These are phyloP conservation scores for Dermatemys mawii DNA, from an alignment of 2,113 vertebrate species.

Conservation along the genomic window DNA sequence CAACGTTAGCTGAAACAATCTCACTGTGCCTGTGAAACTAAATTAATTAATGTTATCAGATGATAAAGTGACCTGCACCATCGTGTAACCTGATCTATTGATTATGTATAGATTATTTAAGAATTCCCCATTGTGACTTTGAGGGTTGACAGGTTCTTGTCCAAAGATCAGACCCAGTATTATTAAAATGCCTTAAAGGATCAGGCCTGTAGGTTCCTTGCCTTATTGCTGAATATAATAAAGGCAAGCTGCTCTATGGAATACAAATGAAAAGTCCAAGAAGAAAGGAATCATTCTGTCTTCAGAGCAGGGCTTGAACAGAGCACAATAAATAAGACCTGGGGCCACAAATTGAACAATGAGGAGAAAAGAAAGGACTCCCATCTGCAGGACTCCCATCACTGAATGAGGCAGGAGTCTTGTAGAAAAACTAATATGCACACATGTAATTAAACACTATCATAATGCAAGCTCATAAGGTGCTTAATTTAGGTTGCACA, in stretches of 20 bases:
- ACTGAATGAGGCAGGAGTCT: fast-evolving
- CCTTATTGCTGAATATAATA: no score
- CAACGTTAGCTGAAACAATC: not conserved
- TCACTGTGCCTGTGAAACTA: not conserved
- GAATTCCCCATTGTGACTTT: no score
- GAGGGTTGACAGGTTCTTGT: no score
- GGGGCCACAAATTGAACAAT: not conserved
- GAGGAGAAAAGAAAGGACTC: not conserved
- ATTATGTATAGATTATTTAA: no score
- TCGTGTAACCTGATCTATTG: no score
- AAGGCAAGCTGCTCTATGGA: no score
- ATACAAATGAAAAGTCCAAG: not conserved
- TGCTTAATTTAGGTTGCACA: not conserved
- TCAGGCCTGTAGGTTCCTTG: no score
- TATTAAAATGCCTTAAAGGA: no score
- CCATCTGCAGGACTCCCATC: not conserved
- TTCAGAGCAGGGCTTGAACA: not conserved
- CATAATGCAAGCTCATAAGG: not conserved
- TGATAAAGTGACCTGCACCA: not conserved
- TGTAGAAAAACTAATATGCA: not conserved
- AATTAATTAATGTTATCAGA: not conserved
- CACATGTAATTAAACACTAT: not conserved
- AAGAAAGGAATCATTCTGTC: not conserved
- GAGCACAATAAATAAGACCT: not conserved
- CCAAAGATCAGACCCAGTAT: no score